Evolutionary conservation across 1,140 invertebrate genomes (phyloP), one percentile per base, ranked within the genome.

Genomic region (Hypsibius dujardini): DNA sequence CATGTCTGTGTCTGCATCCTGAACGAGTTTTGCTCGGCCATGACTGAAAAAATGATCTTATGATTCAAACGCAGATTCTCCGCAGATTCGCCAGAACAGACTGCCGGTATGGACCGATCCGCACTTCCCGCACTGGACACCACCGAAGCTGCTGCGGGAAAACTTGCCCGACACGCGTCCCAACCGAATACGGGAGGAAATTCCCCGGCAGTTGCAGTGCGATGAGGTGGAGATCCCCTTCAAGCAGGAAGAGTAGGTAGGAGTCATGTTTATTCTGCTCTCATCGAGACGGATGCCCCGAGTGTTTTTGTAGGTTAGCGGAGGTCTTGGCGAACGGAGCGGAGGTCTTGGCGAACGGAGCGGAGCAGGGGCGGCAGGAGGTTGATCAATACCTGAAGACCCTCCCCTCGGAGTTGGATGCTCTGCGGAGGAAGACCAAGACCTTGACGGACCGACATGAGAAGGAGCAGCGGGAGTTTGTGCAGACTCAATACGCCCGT

Each of bases 51-150:
- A 28, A 28, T 28, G 28, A 28, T 28, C 28, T 28, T 28, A 28
- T 28, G 50, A n/a, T 56, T 56, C n/a, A 56, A 12, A 56, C 50
- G n/a, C 7, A 56, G 50, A n/a, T 56, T 56, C 50, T 56, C 50
- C 50, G 50, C 50, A 56, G 50, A 56, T 56, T 56, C 50, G 50
- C n/a, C 50, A 56, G n/a, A 56, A n/a, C 7, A 56, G 50, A n/a
- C 50, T 56, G 7, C 50, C 50, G 50, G 50, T 56, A 56, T 56
- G 50, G 50, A 12, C 7, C n/a, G 50, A 56, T 56, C 50, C 50
- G 7, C n/a, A 56, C 50, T 7, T 56, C n/a, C 50, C 50, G 7
- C 50, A n/a, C n/a, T 56, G 50, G 50, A 56, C 50, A 56, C 50
- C 50, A n/a, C 50, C 50, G 7, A 56, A 56, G n/a, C 7, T 12